Evolutionary conservation across 2,113 vertebrate species (phyloP), one percentile per base, ranked within the genome.

Genomic region (Urocynchramus pylzowi): DNA sequence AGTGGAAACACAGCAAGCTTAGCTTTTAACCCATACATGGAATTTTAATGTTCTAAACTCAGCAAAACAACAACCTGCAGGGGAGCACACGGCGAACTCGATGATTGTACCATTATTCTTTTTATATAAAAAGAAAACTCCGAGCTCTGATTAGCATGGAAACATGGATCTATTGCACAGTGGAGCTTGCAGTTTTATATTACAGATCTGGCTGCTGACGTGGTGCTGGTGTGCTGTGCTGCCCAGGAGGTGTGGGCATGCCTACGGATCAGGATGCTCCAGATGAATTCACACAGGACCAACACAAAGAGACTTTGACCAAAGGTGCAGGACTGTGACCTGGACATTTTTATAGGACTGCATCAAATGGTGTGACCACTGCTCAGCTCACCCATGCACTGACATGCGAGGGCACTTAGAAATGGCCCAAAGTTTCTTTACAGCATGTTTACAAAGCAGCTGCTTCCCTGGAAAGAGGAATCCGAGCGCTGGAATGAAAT

Each of bases 201-300:
- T 2, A 45, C 14, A 27, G 16, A 8, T 52, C 80, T 84, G 83
- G 37, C 83, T 69, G 83, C 52, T 93, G 2, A 26, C 1, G 1
- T 8, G 60, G 70, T 89, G 95, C 96, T 98, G 94, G 89, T 97
- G 74, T 85, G 61, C 85, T 92, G 65, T 87, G 89, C 75, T 92
- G 9, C 35, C 68, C 63, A 17, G 6, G 84, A 41, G 61, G 42
- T 8, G 39, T 50, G 37, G 53, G 4, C n/a, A 47, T 52, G 75
- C 71, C 79, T 22, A 16, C 13, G 78, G 70, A 39, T 35, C 22
- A 27, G 79, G 83, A 67, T 61, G 86, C 59, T 91, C 89, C 56
- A 44, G 37, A 8, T 4, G 37, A 35, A 42, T 49, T 52, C 41
- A 9, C 53, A 19, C 7, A 13, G 83, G 65, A 14, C 31, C 6